Evolutionary conservation across 2,888 invertebrate genomes (phyloP).

Genomic region (Pristionchus mayeri): DNA sequence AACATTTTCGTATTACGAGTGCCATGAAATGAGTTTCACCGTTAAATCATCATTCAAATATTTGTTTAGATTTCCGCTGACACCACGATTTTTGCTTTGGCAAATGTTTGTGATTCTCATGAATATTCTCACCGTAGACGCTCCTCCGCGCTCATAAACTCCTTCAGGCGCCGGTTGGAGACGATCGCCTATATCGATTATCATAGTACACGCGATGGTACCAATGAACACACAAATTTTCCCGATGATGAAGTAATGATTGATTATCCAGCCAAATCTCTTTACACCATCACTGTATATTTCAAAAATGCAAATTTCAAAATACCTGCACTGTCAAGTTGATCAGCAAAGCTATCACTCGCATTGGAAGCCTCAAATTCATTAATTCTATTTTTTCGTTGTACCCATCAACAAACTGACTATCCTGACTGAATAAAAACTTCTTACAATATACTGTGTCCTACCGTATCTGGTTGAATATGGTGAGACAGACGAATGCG

Average conservation of each 20-base stretch:
- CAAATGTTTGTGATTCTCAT: background rate
- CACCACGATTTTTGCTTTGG: no score
- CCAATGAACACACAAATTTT: no score
- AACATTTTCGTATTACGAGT: no score
- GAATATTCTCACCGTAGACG: background rate
- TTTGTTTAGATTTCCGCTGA: no score
- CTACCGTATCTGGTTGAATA: conserved; percentile 64
- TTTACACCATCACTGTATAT: background rate
- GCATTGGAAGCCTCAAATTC: conserved; percentile 61
- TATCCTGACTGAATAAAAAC: no score
- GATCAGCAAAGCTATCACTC: conserved; percentile 69
- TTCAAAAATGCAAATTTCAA: background rate
- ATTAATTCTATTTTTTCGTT: background rate
- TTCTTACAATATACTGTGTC: background rate
- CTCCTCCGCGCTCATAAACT: conserved; percentile 66
- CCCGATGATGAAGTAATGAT: no score
- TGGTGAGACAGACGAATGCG: conserved; percentile 69
- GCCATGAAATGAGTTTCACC: no score
- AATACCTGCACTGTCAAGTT: conserved; percentile 66
- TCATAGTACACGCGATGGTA: no score
- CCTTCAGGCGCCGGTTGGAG: conserved; percentile 70
- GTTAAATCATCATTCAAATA: no score
- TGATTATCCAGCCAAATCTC: no score
- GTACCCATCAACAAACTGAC: no score
- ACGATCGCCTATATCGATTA: conserved; percentile 61